phyloP scores from a whole-genome alignment of 2,113 vertebrate species.

The Carassius gibelio region DNA sequence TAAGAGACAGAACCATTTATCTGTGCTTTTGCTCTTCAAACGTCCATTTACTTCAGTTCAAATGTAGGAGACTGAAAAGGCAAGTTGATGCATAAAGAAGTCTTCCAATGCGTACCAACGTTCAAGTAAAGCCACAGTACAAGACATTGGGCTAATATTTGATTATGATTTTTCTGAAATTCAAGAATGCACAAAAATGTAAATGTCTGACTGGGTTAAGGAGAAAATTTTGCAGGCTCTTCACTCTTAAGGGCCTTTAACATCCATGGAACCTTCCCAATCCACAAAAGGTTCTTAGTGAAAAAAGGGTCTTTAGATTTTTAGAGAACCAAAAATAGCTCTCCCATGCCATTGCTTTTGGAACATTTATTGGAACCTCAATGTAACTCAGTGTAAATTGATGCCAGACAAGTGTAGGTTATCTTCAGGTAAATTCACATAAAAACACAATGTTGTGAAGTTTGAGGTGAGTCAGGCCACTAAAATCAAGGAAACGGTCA shows the following conservation, averaged over 20 bases:
- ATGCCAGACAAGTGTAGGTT: not conserved
- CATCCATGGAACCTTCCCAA: no score
- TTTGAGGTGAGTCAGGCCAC: not conserved
- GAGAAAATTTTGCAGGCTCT: no score
- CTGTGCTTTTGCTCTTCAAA: not conserved
- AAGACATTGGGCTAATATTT: not conserved
- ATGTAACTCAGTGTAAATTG: no score
- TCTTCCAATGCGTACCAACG: not conserved
- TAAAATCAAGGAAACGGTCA: not conserved
- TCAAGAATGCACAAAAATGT: not conserved
- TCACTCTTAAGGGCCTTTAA: no score
- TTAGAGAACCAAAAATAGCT: no score
- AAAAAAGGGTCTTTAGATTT: no score
- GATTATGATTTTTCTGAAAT: no score
- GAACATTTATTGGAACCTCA: no score
- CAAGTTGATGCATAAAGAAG: no score
- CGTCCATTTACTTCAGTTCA: not conserved
- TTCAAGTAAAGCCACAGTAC: not conserved
- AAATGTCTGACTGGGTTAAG: not conserved
- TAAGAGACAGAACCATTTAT: slow-evolving; percentile 4
- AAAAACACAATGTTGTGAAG: not conserved
- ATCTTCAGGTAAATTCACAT: not conserved
- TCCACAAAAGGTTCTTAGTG: no score
- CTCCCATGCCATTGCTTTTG: no score
- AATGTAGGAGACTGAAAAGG: not conserved